Percentiles rank a stretch among this genome's conserved stretches.
Evolutionary conservation across 2,797 vertebrate species (phyloP).

Genomic region (Lepilemur ruficaudatus): DNA sequence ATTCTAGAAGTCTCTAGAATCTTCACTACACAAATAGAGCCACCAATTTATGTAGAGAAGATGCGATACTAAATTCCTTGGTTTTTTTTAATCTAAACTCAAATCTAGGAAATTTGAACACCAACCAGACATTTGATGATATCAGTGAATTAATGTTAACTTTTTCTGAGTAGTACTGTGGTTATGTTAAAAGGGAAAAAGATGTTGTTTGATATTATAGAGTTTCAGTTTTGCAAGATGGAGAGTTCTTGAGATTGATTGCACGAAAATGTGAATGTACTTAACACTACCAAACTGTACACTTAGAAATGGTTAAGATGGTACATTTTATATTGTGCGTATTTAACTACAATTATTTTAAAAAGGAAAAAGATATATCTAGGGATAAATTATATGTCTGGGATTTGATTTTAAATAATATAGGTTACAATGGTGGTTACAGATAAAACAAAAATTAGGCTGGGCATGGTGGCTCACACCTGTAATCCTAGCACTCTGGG

Average conservation of each 20-base stretch:
- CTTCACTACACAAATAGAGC: not conserved
- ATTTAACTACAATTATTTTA: not conserved
- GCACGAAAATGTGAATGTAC: not conserved
- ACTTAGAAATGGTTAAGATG: not conserved
- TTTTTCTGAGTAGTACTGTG: not conserved
- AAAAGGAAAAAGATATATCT: not conserved
- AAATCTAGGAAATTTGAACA: not conserved
- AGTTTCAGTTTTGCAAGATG: not conserved
- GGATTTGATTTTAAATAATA: slow-evolving; percentile 15
- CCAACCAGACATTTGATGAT: not conserved
- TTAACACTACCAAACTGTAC: not conserved
- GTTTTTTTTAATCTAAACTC: not conserved
- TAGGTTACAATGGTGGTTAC: not conserved
- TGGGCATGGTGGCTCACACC: too few species aligned
- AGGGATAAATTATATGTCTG: not conserved
- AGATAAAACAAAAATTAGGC: slow-evolving; percentile 2
- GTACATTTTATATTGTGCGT: not conserved
- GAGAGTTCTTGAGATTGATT: not conserved
- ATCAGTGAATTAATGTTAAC: not conserved
- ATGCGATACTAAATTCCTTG: not conserved
- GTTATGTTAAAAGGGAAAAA: not conserved
- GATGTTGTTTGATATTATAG: not conserved
- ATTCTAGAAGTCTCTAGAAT: not conserved
- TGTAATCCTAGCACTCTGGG: too few species aligned
- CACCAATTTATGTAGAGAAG: not conserved